Base-by-base conservation (phyloP, 2,888 invertebrate species). In the Tanypteryx hageni region DNA sequence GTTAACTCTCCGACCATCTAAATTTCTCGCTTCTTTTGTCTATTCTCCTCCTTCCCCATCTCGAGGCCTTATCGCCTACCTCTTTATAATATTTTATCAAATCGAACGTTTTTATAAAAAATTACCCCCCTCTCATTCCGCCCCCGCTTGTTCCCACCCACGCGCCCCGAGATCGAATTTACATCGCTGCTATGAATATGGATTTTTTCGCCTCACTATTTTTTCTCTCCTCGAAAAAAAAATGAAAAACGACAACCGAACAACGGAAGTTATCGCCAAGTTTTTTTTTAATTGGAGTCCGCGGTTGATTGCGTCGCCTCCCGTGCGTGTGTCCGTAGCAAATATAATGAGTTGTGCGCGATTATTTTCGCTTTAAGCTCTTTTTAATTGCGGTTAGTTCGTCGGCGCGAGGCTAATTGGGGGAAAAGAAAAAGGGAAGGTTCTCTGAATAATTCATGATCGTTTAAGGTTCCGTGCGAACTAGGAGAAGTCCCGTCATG, bases 301-400 rank as follows among this genome's bases (percentile, higher is more conserved):
- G 11, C 76, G 76, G 22, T 76, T 76, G 76, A 76, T 76, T 76
- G 76, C 11, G 22, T 22, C 76, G 27, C 22, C 22, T 27, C 27
- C 76, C 76, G 76, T 27, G 22, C 76, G 76, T 13, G 11, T 27
- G 76, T 27, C 22, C 76, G 76, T 76, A 27, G 76, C 27, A 76
- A 44, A 76, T 76, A 76, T 76, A 76, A 76, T 76, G 76, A 76
- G 76, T 76, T 27, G 11, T 9, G 16, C 89, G 14, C 89, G 59
- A 61, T 89, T 64, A 64, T 44, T 44, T 64, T 89, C 89, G 27
- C 68, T 14, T 64, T 61, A 22, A 22, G 16, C 31, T 31, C 86
- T 31, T 31, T 31, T 64, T 89, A 89, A 89, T 89, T 89, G 89
- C 61, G 61, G 89, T 89, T 89, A 64, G 61, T 89, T 44, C 64